Conservation (phyloP, 1,140 invertebrate species). For the Tyrophagus putrescentiae region DNA sequence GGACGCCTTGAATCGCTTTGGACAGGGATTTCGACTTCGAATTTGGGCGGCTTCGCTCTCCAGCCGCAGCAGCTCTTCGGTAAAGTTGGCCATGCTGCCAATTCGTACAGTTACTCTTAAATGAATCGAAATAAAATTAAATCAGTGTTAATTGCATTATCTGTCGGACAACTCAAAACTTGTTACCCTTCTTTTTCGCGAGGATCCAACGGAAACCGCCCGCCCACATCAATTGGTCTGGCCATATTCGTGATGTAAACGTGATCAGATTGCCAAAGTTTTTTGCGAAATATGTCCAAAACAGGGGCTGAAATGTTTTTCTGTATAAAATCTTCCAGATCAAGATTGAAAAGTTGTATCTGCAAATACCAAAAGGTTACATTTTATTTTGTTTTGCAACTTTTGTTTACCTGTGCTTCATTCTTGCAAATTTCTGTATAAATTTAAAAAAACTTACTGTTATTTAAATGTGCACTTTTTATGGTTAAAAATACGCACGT, state of each 20-base stretch:
- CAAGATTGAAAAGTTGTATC: slow-evolving; percentile 71
- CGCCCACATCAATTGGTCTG: slow-evolving; percentile 64
- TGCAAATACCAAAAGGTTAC: slow-evolving; percentile 6
- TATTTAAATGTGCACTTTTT: slow-evolving; percentile 1
- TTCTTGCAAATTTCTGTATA: slow-evolving; percentile 9
- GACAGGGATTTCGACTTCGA: slow-evolving; percentile 53
- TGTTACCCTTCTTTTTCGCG: slow-evolving; percentile 73
- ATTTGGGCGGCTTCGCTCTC: slow-evolving; percentile 66
- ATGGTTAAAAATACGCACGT: slow-evolving; percentile 22
- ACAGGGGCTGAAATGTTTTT: slow-evolving; percentile 47
- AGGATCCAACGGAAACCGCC: slow-evolving; percentile 57
- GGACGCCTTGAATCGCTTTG: slow-evolving; percentile 62
- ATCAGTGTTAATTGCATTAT: neutral
- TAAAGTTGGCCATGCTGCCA: slow-evolving; percentile 57
- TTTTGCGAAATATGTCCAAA: slow-evolving; percentile 49
- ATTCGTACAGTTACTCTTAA: slow-evolving; percentile 60
- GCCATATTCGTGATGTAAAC: slow-evolving; percentile 64
- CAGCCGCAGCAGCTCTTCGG: slow-evolving; percentile 50
- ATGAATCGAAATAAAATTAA: slow-evolving; percentile 14
- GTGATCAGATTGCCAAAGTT: slow-evolving; percentile 41
- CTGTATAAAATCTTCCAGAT: slow-evolving; percentile 63
- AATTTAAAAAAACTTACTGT: slow-evolving; percentile 8
- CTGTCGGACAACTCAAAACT: slow-evolving; percentile 26
- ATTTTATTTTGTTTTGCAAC: neutral
- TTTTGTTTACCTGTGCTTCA: slow-evolving; percentile 17